Conservation (phyloP, 2,113 vertebrate species). For the Odontophorus gujanensis region DNA sequence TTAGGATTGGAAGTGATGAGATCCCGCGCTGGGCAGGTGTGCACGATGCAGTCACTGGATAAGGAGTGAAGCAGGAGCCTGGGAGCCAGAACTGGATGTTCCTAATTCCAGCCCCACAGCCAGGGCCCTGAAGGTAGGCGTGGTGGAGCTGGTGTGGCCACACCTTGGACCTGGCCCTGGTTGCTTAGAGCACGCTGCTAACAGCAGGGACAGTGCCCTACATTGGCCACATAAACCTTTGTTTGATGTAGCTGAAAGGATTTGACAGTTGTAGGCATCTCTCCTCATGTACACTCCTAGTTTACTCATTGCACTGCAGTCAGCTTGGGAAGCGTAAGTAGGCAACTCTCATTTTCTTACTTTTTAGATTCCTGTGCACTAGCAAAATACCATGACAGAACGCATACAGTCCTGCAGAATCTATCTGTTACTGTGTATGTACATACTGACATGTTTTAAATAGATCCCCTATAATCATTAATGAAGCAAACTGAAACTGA, state of each 20-base stretch:
- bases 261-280: neutral
- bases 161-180: constrained; percentile 35
- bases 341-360: too few relatives aligned
- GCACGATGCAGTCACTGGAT: neutral
- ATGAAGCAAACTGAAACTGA: neutral
- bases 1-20: accelerated
- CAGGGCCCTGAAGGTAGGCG: constrained; percentile 39
- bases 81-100: constrained; percentile 68
- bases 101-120: constrained; percentile 61
- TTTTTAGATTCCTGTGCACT: neutral
- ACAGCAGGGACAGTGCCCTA: constrained; percentile 24
- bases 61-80: neutral
- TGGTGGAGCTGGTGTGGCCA: constrained; percentile 33
- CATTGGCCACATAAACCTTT: neutral
- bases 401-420: neutral
- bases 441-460: neutral
- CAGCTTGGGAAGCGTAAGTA: neutral
- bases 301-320: neutral
- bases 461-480: neutral
- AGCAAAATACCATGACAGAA: neutral
- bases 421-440: too few relatives aligned
- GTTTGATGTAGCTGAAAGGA: neutral
- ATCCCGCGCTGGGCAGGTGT: neutral
- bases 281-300: neutral
- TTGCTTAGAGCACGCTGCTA: neutral